Evolutionary conservation across 2,797 vertebrate genomes (phyloP).

Genomic region (Amblyraja radiata): DNA sequence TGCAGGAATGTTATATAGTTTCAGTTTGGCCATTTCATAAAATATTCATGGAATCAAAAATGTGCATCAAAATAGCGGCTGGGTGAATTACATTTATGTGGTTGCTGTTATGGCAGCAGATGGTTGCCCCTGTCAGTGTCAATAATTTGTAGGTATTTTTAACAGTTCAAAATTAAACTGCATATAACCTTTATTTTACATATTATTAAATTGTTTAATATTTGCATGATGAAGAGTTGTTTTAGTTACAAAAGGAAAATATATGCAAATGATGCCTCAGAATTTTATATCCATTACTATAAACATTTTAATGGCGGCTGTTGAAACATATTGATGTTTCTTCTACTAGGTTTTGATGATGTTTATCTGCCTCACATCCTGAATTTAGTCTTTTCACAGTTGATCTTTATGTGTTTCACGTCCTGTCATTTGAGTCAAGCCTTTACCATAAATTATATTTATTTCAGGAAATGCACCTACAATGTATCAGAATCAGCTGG

Average conservation of each 20-base stretch:
- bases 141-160: slow-evolving; percentile 74
- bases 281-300: slow-evolving; percentile 11
- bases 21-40: slow-evolving; percentile 93
- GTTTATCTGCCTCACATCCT: slow-evolving; percentile 17
- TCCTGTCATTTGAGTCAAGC: neutral
- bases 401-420: neutral
- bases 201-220: slow-evolving; percentile 10
- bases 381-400: neutral
- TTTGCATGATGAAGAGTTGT: neutral
- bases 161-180: slow-evolving; percentile 36
- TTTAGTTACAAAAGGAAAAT: neutral
- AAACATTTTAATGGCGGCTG: neutral
- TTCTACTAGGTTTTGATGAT: slow-evolving; percentile 14
- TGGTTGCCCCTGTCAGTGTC: slow-evolving; percentile 73
- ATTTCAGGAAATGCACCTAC: slow-evolving; percentile 8
- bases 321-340: slow-evolving; percentile 4
- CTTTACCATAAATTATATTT: neutral
- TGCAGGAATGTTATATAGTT: slow-evolving; percentile 92
- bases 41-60: slow-evolving; percentile 90
- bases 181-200: slow-evolving; percentile 26
- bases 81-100: slow-evolving; percentile 89
- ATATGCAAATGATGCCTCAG: neutral
- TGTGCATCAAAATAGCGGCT: slow-evolving; percentile 87
- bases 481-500: neutral
- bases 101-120: slow-evolving; percentile 75